Base-by-base conservation (phyloP, 2,113 vertebrate genomes). In the Elachura formosa region DNA sequence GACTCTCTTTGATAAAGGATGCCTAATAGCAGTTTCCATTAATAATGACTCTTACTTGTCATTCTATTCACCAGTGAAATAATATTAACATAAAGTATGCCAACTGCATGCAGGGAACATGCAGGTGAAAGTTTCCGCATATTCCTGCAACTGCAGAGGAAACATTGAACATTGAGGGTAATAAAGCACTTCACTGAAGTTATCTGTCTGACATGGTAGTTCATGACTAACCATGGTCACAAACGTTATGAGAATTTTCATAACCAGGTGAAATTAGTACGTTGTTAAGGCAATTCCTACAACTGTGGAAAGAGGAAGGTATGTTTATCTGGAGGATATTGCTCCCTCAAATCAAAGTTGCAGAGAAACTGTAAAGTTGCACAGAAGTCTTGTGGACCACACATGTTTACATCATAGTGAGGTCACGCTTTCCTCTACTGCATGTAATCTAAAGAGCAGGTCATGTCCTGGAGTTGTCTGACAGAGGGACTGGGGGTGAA, bases 1-100 rank as follows among this genome's bases (percentile, higher is more conserved):
- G 74, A 34, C 54, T 91, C 1, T 59, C 77, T 87, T 88, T 73
- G 54, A 22, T 94, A 34, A 87, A 15, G 22, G 62, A 72, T 85
- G 59, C 51, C 16, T 77, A 83, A 80, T 49, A 79, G 15, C 18
- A 78, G 52, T 78, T 89, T 89, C 83, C 43, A 71, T 87, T 78
- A 72, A 43, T 72, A 45, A 89, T 73, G 40, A 25, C 10, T 83
- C 25, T 83, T 59, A 17, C 40, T 26, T 58, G 41, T 80, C 58
- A 48, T 93, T 83, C 21, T 64, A 58, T 43, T n/a, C 17, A 66
- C 13, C 17, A 82, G 2, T 26, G 46, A 71, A 87, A 54, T 38
- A 63, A 69, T 66, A 74, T 66, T 62, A 36, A 23, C 19, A 45
- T 1, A 51, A 28, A 75, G 15, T 28, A 26, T 41, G 76, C 9